Evolutionary conservation across 2,797 vertebrate species (phyloP), one percentile per base, ranked within the genome.

Genomic region (Muscicapa comitata): DNA sequence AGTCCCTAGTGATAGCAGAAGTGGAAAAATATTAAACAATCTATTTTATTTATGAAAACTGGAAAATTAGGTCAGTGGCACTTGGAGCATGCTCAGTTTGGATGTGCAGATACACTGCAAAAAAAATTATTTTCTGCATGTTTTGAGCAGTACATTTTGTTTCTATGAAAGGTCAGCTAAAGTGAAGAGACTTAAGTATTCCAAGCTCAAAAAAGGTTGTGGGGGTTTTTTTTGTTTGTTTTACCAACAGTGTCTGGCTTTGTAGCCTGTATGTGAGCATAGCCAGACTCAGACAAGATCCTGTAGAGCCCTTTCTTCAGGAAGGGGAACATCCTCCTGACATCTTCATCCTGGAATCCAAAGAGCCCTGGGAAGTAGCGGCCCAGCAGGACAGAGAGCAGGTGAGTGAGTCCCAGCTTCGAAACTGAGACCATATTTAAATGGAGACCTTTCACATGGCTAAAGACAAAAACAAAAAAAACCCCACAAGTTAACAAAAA

Each of bases 211-310:
- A 54, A 38, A 62, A 48, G 5, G 3, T 1, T 20, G 51, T 35
- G 57, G 33, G 16, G 2, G 0, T 26, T 47, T 29, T 54, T 50
- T 15, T 55, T 33, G 18, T 70, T 73, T 59, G 7, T 63, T 91
- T 97, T 95, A 98, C 98, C 98, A 71, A 87, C 97, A 2, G 97
- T 98, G 72, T 98, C 98, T 0, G 98, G 98, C 74, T 98, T 98
- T 50, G 98, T 98, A 71, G 95, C 66, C 84, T 98, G 98, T 85
- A 98, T 97, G 86, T 98, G 98, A 91, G 98, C 50, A 1, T 98
- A 98, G 55, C 98, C 98, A 13, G 71, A 96, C 84, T 98, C 98
- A 54, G 29, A 17, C 54, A 98, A 4, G 6, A 96, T 4, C 51
- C 4, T 95, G 68, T 90, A 83, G 75, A 98, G 50, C 6, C 93